Evolutionary conservation across 2,113 vertebrate species (phyloP).

Genomic region (Smithornis capensis): DNA sequence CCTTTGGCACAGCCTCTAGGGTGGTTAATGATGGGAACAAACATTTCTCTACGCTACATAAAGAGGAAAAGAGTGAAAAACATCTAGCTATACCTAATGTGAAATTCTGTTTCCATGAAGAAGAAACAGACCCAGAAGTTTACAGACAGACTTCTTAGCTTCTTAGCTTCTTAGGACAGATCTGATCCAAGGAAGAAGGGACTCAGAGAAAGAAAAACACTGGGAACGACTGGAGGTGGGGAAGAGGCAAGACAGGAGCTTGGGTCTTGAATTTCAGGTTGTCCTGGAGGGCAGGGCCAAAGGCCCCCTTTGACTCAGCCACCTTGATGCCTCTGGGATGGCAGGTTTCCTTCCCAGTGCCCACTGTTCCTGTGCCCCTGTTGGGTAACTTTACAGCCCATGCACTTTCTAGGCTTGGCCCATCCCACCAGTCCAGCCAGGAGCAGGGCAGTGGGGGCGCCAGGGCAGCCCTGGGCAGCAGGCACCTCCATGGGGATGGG

Average conservation of each 20-base stretch:
- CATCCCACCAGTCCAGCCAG: background rate
- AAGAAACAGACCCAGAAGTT: background rate
- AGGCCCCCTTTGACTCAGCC: fast-evolving
- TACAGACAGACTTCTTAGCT: background rate
- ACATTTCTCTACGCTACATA: background rate
- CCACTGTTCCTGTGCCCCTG: fast-evolving
- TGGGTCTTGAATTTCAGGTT: background rate
- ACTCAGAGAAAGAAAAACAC: background rate
- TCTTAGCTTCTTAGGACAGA: no score
- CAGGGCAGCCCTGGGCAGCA: background rate
- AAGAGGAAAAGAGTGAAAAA: background rate
- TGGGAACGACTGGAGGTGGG: background rate
- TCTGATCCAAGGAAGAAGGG: background rate
- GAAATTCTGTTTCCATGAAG: background rate
- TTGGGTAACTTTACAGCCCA: background rate
- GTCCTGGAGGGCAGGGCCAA: background rate
- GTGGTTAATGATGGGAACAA: background rate
- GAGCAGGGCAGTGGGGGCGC: background rate
- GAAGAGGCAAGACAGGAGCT: background rate
- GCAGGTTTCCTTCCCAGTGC: no score
- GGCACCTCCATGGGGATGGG: background rate
- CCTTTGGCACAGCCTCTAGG: background rate
- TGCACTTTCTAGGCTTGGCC: fast-evolving
- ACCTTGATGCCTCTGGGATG: fast-evolving
- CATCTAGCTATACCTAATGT: background rate